Evolutionary conservation across 2,888 invertebrate species (phyloP).

Genomic region (Lithophane ornitopus): DNA sequence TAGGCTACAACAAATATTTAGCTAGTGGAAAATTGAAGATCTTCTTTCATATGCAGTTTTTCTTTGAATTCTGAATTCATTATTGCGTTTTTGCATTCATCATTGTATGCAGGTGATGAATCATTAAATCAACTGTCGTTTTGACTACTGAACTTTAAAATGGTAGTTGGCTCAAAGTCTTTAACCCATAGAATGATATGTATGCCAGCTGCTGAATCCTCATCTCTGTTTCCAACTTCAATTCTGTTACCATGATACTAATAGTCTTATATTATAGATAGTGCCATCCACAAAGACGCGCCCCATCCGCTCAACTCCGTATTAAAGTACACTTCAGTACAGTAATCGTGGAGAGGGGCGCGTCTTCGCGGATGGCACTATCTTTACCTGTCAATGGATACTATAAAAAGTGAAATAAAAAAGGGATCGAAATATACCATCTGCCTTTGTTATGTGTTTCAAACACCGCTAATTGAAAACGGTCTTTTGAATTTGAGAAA

Average conservation of each 20-base stretch:
- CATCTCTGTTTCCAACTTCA: neutral
- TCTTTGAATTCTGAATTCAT: neutral
- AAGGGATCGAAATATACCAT: constrained; percentile 64
- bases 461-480: constrained; percentile 80
- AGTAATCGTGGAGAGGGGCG: too few species aligned
- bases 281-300: too few species aligned
- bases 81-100: neutral
- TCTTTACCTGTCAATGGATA: constrained; percentile 74
- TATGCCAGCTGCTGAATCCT: neutral
- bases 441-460: constrained; percentile 71
- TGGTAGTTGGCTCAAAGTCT: neutral
- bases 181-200: neutral
- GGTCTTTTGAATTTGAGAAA: constrained; percentile 59
- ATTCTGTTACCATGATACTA: constrained; percentile 8
- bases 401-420: constrained; percentile 71
- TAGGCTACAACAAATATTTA: neutral
- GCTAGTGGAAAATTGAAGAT: neutral
- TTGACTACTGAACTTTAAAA: neutral
- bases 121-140: neutral
- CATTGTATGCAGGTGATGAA: neutral
- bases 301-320: too few species aligned
- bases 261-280: constrained; percentile 59
- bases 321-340: too few species aligned
- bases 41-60: neutral
- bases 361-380: too few species aligned